These are phyloP conservation scores for Macrotrachela quadricornifera DNA, from an alignment of 1,140 invertebrate species.

Conservation along the genomic window DNA sequence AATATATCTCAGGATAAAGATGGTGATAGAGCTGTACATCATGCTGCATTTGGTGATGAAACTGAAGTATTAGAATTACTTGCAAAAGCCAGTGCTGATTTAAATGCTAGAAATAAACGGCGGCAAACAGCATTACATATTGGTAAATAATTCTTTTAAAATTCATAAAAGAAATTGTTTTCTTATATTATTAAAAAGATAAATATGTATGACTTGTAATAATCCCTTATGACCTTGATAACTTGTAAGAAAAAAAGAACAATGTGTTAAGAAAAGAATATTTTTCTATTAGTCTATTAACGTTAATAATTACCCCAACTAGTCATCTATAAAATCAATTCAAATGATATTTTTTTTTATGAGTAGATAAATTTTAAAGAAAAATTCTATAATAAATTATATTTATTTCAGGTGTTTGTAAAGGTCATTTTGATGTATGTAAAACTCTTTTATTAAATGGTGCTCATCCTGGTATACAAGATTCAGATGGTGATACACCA, in stretches of 20 bases:
- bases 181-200: constrained; percentile 84
- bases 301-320: too few relatives aligned
- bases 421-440: constrained; percentile 77
- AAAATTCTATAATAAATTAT: too few relatives aligned
- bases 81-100: constrained; percentile 49
- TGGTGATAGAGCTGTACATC: constrained; percentile 79
- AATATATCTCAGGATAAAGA: constrained; percentile 56
- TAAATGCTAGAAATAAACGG: constrained; percentile 85
- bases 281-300: too few relatives aligned
- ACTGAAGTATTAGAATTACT: constrained; percentile 59
- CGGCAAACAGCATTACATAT: constrained; percentile 85
- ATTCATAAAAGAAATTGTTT: too few relatives aligned
- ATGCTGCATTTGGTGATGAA: constrained; percentile 85
- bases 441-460: constrained; percentile 63
- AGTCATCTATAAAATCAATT: too few relatives aligned
- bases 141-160: too few relatives aligned
- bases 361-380: too few relatives aligned
- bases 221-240: too few relatives aligned
- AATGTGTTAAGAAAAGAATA: too few relatives aligned
- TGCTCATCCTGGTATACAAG: constrained; percentile 76
- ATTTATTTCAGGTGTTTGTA: constrained; percentile 60
- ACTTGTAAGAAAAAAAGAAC: too few relatives aligned
- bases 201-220: constrained; percentile 61
- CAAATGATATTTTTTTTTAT: too few relatives aligned
- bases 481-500: constrained; percentile 82